Base-by-base conservation (phyloP, 2,797 vertebrate species). In the Enteromius afrohamiltoni region DNA sequence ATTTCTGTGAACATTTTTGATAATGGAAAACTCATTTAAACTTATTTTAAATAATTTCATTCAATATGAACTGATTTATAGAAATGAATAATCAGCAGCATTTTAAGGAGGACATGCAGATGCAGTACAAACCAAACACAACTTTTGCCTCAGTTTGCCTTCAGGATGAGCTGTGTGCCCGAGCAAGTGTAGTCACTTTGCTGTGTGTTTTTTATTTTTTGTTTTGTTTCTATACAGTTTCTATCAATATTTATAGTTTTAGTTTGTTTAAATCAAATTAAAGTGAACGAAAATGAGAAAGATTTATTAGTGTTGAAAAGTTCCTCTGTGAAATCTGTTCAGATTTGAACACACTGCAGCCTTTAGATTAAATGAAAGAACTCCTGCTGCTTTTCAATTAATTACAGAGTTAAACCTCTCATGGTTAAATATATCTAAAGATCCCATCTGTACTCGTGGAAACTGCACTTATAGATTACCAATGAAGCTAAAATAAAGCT, bases 341-440 rank as follows among this genome's bases (percentile, higher is more conserved):
- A 37, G 29, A 75, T 10, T 26, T 37, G 6, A 40, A 45, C 42
- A 62, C 40, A 5, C 29, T 65, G 21, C 79, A 34, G 71, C 53
- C 26, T 73, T 73, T 51, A 70, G n/a, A 19, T 67, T 67, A 67
- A 67, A 67, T 17, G 14, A 70, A 26, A 45, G 40, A 70, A n/a
- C 68, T 70, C 68, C 68, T 47, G 68, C 42, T 70, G 68, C 23
- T 70, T 47, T 47, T 47, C 10, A 26, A 47, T 70, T 47, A 70
- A 47, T 70, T 70, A 31, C 23, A 19, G 45, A 21, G 70, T 19
- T 73, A 51, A 73, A 73, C 17, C 17, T 29, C 69, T 19, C 45
- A 40, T 9, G 16, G 69, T 71, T 47, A 11, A 49, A 73, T 49
- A 51, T 29, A 73, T 51, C 45, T 73, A 31, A 29, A 49, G 42